phyloP scores from a whole-genome alignment of 2,888 invertebrate genomes.

The Pachymerium ferrugineum region DNA sequence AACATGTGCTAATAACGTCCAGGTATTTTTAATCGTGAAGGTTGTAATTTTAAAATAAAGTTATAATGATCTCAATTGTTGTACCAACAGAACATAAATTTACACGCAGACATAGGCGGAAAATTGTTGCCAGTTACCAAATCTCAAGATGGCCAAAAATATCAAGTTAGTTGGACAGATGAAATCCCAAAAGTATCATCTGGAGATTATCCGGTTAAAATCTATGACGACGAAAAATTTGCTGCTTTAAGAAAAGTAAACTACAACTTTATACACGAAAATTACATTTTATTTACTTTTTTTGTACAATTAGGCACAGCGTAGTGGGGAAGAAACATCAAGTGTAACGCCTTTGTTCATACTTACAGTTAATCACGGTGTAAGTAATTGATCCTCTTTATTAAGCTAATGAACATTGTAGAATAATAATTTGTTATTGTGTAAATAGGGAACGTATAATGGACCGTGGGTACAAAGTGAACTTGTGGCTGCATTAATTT shows the following conservation, averaged over 20 bases:
- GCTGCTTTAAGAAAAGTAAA: slow-evolving; percentile 70
- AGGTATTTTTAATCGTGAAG: slow-evolving; percentile 43
- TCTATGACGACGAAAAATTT: slow-evolving; percentile 91
- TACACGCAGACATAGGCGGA: slow-evolving; percentile 86
- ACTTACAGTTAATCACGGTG: slow-evolving; percentile 64
- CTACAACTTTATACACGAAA: no score
- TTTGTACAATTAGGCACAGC: slow-evolving; percentile 51
- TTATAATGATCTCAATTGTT: slow-evolving; percentile 6
- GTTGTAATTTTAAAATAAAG: background rate
- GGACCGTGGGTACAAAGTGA: slow-evolving; percentile 93
- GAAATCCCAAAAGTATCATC: slow-evolving; percentile 75
- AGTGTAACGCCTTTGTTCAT: slow-evolving; percentile 64
- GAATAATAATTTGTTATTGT: background rate
- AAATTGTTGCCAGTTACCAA: slow-evolving; percentile 77
- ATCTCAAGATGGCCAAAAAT: slow-evolving; percentile 66
- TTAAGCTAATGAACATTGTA: background rate
- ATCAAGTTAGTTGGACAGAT: slow-evolving; percentile 90
- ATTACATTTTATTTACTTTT: no score
- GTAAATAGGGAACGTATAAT: slow-evolving; percentile 64
- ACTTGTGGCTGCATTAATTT: slow-evolving; percentile 72
- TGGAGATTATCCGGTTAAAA: slow-evolving; percentile 70
- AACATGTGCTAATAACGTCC: slow-evolving; percentile 59
- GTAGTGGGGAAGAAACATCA: slow-evolving; percentile 60
- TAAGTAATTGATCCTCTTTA: slow-evolving; percentile 39
- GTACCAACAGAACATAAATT: slow-evolving; percentile 55